Evolutionary conservation across 2,888 invertebrate species (phyloP), one percentile per base, ranked within the genome.

Genomic region (Thereva nobilitata): DNA sequence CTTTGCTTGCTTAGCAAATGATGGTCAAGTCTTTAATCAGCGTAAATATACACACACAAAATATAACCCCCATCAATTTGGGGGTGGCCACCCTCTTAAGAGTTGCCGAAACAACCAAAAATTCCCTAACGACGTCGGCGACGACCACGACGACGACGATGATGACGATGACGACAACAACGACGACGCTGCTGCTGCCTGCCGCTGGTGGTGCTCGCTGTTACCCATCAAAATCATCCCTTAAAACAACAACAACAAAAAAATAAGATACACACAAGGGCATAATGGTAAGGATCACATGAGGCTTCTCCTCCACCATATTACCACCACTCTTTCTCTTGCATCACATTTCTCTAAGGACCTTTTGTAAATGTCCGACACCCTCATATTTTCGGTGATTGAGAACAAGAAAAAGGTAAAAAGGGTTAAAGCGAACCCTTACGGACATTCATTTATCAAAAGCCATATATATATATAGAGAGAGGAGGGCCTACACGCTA

Each of bases 1-100:
- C 63, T 67, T 57, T 57, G 67, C 64, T 64, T 67, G 64, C 67
- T 64, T 67, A 59, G 61, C 54, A 65, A 68, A 65, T 65, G 65
- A 68, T 68, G 68, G 68, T 68, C 68, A 68, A 68, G 68, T 68
- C 68, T 68, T 68, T 68, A 68, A 68, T 68, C 68, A 68, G 68
- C 50, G 44, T 64, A 68, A 66, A 65, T 66, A 64, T 53, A 66
- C 23, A 41, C 38, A 68, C 53, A 64, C n/a, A 44, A 57, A 23
- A 23, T 23, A 23, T 23, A 1, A 23, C 23, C 23, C 23, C 23
- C 23, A 23, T 23, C 23, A 23, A 23, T 23, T 23, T 1, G 23
- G 23, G 1, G 23, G 23, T 2, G 1, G 2, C 23, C 23, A 1
- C 2, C 23, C 23, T 23, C 23, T 23, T 23, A 23, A 23, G 23